phyloP scores from a whole-genome alignment of 2,888 invertebrate genomes.

The Drosophila picticornis region DNA sequence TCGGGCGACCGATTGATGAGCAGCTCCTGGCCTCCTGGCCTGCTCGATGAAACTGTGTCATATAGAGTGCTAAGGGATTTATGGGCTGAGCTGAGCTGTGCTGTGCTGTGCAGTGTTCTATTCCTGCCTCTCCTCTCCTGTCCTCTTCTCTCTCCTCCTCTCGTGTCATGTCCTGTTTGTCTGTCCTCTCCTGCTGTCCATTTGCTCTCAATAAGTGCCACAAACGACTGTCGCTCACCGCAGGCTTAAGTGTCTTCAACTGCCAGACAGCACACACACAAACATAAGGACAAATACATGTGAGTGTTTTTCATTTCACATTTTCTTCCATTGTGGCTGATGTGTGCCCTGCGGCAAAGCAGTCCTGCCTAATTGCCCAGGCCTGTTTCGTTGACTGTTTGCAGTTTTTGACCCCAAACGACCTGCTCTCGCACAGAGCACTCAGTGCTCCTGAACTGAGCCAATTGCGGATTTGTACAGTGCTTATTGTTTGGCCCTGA shows the following conservation, averaged over 20 bases:
- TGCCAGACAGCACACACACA: slow-evolving; percentile 42
- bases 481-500: slow-evolving; percentile 40
- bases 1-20: slow-evolving; percentile 68
- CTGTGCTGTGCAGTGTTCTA: slow-evolving; percentile 24
- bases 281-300: slow-evolving; percentile 8
- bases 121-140: slow-evolving; percentile 17
- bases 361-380: slow-evolving; percentile 58
- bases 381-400: slow-evolving; percentile 31
- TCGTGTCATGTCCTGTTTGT: slow-evolving; percentile 11
- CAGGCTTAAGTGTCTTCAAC: slow-evolving; percentile 71
- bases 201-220: slow-evolving; percentile 72
- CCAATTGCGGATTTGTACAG: slow-evolving; percentile 46
- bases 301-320: slow-evolving; percentile 40
- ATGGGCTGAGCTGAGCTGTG: slow-evolving; percentile 42
- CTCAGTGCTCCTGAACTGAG: slow-evolving; percentile 33
- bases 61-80: slow-evolving; percentile 80
- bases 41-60: slow-evolving; percentile 73
- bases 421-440: slow-evolving; percentile 10
- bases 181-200: slow-evolving; percentile 28
- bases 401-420: slow-evolving; percentile 30
- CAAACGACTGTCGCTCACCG: slow-evolving; percentile 63
- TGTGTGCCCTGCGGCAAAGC: slow-evolving; percentile 50
- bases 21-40: slow-evolving; percentile 14
- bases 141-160: background rate
- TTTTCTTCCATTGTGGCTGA: slow-evolving; percentile 27